Base-by-base conservation (phyloP, 2,888 invertebrate species). In the Erynnis tages region DNA sequence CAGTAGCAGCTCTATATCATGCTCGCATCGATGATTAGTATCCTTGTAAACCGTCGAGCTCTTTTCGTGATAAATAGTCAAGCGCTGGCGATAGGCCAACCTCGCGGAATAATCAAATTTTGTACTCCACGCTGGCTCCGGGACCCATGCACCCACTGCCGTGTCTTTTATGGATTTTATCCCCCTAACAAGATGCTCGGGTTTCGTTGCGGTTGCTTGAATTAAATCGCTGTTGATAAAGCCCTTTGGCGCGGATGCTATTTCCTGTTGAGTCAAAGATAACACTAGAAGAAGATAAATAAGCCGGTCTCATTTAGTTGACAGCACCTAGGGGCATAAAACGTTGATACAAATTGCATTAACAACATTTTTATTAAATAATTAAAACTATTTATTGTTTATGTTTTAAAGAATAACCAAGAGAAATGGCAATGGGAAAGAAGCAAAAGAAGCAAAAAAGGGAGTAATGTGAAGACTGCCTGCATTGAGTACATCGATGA, bases 91-190 rank as follows among this genome's bases (percentile, higher is more conserved):
- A 83, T 87, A 87, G 87, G 85, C 88, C 87, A 87, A 83, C 86
- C 82, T 86, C 82, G 86, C 77, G 86, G 85, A 87, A 88, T 89
- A 88, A 89, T 88, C 86, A 85, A 87, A 89, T 89, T 83, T 82
- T 69, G 76, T 79, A 73, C 81, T 79, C 77, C 67, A 76, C 82
- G 75, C 68, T 83, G 65, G 64, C 71, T 71, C 66, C 63, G 56
- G 55, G 58, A 70, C 71, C 76, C 77, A 70, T 71, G 65, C 71
- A 75, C 67, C 73, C 65, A 71, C 78, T 75, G 72, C 73, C 79
- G 79, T 82, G 85, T 82, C 82, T 82, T 87, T 88, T 89, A 88
- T 88, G 85, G 86, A 84, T 84, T 80, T 82, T 77, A 78, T 79
- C 81, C 82, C 85, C 85, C 80, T 78, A 81, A 81, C 85, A 85